A percentile compares a stretch with the other conserved stretches of the same genome.
phyloP scores from a whole-genome alignment of 2,113 vertebrate genomes.

The Hemiprocne comata region DNA sequence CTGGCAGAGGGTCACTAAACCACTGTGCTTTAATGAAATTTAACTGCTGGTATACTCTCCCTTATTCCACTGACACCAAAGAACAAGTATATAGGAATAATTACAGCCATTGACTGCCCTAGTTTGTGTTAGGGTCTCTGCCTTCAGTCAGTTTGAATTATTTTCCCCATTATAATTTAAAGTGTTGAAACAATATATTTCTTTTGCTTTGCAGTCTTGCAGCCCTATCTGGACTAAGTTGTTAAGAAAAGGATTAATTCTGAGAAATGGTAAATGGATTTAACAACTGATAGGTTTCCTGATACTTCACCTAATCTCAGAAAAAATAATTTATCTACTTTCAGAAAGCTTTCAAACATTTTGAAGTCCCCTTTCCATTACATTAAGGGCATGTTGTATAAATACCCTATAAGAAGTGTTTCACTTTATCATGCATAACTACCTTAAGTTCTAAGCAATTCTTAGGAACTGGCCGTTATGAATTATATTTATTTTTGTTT shows the following conservation, averaged over 20 bases:
- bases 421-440: not conserved
- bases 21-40: not conserved
- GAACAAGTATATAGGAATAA: not conserved
- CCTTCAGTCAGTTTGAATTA: not conserved
- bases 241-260: conserved; percentile 12
- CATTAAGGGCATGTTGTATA: not conserved
- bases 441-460: not conserved
- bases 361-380: not conserved
- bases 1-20: not conserved
- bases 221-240: not conserved
- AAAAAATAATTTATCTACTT: not conserved
- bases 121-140: not conserved
- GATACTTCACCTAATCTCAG: not conserved
- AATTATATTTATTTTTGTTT: not conserved
- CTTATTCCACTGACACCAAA: not conserved
- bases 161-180: not conserved
- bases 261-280: not conserved
- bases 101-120: not conserved
- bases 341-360: not conserved
- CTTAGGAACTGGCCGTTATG: not conserved
- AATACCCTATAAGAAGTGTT: not conserved
- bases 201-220: not conserved
- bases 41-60: not conserved
- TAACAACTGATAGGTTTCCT: not conserved
- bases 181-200: not conserved